A percentile compares a stretch with the other conserved stretches of the same genome.
Evolutionary conservation across 1,140 invertebrate species (phyloP).

Genomic region (Halictus rubicundus): DNA sequence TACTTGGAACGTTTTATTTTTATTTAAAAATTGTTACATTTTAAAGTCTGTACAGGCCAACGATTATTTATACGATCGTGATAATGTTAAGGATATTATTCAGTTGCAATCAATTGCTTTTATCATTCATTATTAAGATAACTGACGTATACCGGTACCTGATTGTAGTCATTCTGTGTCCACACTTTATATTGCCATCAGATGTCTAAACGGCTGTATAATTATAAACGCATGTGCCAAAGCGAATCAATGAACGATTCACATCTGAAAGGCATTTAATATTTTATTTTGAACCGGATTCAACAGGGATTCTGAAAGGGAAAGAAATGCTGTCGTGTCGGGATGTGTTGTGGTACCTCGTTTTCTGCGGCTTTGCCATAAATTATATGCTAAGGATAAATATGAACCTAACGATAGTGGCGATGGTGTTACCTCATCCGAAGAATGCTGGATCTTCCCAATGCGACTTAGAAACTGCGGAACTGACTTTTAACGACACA

Average conservation of each 20-base stretch:
- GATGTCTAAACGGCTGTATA: not conserved
- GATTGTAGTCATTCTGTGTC: not conserved
- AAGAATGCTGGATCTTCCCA: slow-evolving; percentile 62
- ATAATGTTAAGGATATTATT: too few relatives aligned
- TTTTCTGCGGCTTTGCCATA: slow-evolving; percentile 87
- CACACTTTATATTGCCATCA: not conserved
- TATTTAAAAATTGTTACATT: not conserved
- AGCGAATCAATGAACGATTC: not conserved
- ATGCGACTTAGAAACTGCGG: slow-evolving; percentile 48
- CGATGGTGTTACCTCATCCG: slow-evolving; percentile 84
- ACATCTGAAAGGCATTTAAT: not conserved
- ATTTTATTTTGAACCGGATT: not conserved
- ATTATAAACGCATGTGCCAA: not conserved
- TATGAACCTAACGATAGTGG: slow-evolving; percentile 92
- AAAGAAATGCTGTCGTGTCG: slow-evolving; percentile 75
- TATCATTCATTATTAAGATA: not conserved
- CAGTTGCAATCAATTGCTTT: too few relatives aligned
- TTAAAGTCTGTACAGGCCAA: too few relatives aligned
- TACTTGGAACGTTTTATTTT: not conserved
- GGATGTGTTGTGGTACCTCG: slow-evolving; percentile 83
- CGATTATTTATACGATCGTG: too few relatives aligned
- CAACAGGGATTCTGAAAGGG: slow-evolving; percentile 15
- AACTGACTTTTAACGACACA: not conserved
- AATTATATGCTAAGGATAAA: slow-evolving; percentile 92
- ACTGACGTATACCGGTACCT: not conserved